Base-by-base conservation (phyloP, 35 echinoderm and acorn worm species). In the Ophiothrix spiculata region DNA sequence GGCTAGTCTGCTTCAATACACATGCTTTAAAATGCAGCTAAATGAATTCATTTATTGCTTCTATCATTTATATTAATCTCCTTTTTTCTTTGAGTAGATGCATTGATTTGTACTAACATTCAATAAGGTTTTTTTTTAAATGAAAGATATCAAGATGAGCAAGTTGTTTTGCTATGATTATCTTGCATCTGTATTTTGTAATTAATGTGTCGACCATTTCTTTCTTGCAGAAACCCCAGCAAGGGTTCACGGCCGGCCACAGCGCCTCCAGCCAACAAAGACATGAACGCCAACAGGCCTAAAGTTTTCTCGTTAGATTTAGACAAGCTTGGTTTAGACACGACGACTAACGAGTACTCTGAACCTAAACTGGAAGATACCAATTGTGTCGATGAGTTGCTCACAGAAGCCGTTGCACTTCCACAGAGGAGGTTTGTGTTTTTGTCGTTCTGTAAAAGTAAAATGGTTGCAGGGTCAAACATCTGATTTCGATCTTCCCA, bases 241-340 rank as follows among this genome's bases (percentile, higher is more conserved):
- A 87, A 91, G 60, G 33, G 60, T n/a, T 79, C 86, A 32, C 38
- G 93, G 80, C 89, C 89, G 0, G 80, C 75, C 38, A 95, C 93
- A 32, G 90, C 94, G 11, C 90, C 94, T 14, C 64, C 39, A 21
- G 69, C 78, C 40, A 33, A 31, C 19, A 69, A 69, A 69, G 60
- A n/a, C 60, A 25, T 69, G 1, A 79, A 41, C 14, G 36, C 12
- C 39, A 60, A 84, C 56, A 39, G 39, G 10, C 94, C 94, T 31
- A 87, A 92, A 38, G 85, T 86, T 23, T 97, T 97, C 75, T 93
- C 87, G 0, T 39, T 97, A 32, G 94, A 97, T 32, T 83, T 97
- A 21, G 90, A 97, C 36, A 86, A 87, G 77, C 84, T 92, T 4
- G 94, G 90, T 28, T 49, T 97, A 19, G 88, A 93, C 31, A 40